A percentile compares a stretch with the other conserved stretches of the same genome.
Conservation (phyloP, 92 coral and sea anemone genomes). For the Isaurus tuberculatus region DNA sequence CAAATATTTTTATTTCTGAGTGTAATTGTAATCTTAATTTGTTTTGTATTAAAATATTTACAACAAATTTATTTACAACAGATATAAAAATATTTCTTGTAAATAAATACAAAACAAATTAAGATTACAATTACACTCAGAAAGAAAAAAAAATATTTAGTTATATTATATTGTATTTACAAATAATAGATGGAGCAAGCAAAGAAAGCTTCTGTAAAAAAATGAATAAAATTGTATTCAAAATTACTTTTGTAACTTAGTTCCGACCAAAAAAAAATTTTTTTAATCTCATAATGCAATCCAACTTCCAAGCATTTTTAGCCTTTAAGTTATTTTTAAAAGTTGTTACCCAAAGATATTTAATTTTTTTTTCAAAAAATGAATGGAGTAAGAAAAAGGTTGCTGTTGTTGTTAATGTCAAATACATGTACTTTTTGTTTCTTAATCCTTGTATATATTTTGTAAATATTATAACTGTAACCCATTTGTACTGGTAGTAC, state of each 20-base stretch:
- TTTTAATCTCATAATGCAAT: constrained; percentile 3
- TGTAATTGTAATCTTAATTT: too few relatives aligned
- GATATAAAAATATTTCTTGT: too few relatives aligned
- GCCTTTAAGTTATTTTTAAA: neutral
- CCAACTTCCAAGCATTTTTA: constrained; percentile 15
- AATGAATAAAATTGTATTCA: neutral
- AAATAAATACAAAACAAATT: too few relatives aligned
- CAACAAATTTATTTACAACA: too few relatives aligned
- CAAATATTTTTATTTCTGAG: neutral
- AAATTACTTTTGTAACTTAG: constrained; percentile 8
- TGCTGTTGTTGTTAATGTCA: neutral
- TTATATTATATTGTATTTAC: too few relatives aligned
- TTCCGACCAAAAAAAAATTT: neutral
- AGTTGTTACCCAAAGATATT: constrained; percentile 12
- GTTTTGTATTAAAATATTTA: too few relatives aligned
- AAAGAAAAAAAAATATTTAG: too few relatives aligned
- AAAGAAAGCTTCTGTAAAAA: neutral
- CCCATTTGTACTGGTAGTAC: constrained; percentile 6
- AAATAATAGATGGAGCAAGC: neutral
- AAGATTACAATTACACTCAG: too few relatives aligned
- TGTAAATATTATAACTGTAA: neutral
- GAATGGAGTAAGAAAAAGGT: too few relatives aligned
- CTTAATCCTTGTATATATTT: neutral
- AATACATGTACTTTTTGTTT: neutral
- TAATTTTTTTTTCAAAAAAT: too few relatives aligned